These are phyloP conservation scores for Philopotamus ludificatus DNA, from an alignment of 1,140 invertebrate genomes.

Conservation along the genomic window DNA sequence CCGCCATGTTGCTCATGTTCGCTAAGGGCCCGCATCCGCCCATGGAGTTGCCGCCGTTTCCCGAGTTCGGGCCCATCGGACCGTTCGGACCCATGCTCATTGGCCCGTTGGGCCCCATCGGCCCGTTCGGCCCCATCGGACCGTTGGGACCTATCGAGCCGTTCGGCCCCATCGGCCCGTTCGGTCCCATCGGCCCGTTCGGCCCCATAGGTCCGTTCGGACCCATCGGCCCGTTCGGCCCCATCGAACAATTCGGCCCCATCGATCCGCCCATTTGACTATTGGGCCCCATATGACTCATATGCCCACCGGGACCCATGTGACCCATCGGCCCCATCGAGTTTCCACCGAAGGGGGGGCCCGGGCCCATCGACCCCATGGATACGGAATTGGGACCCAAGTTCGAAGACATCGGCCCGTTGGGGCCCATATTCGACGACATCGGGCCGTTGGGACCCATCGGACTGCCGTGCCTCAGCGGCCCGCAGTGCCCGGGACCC, in stretches of 20 bases:
- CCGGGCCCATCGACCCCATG: constrained; percentile 48
- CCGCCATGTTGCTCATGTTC: constrained; percentile 62
- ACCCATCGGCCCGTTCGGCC: constrained; percentile 54
- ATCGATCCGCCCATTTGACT: constrained; percentile 50
- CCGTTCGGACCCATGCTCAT: constrained; percentile 57
- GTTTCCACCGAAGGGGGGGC: constrained; percentile 53
- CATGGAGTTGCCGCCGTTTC: constrained; percentile 58
- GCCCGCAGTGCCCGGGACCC: constrained; percentile 55
- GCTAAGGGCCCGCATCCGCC: constrained; percentile 60
- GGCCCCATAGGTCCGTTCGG: constrained; percentile 57
- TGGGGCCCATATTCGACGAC: constrained; percentile 51
- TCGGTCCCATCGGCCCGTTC: constrained; percentile 45
- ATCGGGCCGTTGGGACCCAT: constrained; percentile 51
- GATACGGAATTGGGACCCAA: constrained; percentile 53
- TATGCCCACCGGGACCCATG: constrained; percentile 53
- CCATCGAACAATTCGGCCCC: constrained; percentile 52
- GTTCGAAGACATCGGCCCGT: constrained; percentile 55
- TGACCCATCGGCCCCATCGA: constrained; percentile 43
- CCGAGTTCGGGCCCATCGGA: constrained; percentile 56
- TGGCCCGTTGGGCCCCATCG: constrained; percentile 47
- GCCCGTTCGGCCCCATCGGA: constrained; percentile 43
- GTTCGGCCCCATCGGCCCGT: constrained; percentile 49
- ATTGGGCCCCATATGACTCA: constrained; percentile 47
- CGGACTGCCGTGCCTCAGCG: constrained; percentile 54
- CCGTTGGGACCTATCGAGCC: constrained; percentile 44